Conservation (phyloP, 2,888 invertebrate species). For the Scaptomyza caliginosa region DNA sequence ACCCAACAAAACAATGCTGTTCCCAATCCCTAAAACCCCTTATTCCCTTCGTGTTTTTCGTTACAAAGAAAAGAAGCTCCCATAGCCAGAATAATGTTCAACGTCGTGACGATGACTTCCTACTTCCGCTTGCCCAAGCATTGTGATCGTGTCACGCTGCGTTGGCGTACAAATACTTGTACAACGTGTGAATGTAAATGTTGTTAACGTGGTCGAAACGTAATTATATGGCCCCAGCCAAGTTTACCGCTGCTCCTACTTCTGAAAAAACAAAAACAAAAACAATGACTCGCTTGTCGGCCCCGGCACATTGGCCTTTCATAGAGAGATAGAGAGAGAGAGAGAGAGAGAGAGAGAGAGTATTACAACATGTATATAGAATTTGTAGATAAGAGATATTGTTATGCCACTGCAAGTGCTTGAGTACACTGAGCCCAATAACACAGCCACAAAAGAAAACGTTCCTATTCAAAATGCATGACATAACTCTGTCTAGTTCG, state of each 20-base stretch:
- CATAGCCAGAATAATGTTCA: constrained; percentile 44
- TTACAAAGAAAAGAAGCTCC: constrained; percentile 17
- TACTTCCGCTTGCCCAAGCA: constrained; percentile 53
- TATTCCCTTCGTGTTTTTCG: neutral
- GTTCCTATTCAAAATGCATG: neutral
- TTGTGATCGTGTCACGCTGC: constrained; percentile 60
- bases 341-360: too few species aligned
- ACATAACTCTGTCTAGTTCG: neutral
- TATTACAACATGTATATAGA: neutral
- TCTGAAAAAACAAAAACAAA: neutral
- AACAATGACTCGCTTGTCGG: constrained; percentile 2
- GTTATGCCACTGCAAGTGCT: constrained; percentile 29
- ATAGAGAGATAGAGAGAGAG: neutral
- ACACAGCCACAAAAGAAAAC: neutral
- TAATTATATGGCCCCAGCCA: constrained; percentile 47
- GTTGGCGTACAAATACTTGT: constrained; percentile 45
- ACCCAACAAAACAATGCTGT: constrained; percentile 27
- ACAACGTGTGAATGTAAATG: constrained; percentile 17
- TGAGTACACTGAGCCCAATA: constrained; percentile 31
- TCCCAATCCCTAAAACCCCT: neutral
- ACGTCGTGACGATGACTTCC: constrained; percentile 58
- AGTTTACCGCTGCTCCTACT: constrained; percentile 20
- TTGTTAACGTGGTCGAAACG: constrained; percentile 34
- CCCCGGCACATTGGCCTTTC: constrained; percentile 54
- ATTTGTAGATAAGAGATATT: constrained; percentile 40